Base-by-base conservation (phyloP, 2,113 vertebrate species). In the Hypomesus transpacificus region DNA sequence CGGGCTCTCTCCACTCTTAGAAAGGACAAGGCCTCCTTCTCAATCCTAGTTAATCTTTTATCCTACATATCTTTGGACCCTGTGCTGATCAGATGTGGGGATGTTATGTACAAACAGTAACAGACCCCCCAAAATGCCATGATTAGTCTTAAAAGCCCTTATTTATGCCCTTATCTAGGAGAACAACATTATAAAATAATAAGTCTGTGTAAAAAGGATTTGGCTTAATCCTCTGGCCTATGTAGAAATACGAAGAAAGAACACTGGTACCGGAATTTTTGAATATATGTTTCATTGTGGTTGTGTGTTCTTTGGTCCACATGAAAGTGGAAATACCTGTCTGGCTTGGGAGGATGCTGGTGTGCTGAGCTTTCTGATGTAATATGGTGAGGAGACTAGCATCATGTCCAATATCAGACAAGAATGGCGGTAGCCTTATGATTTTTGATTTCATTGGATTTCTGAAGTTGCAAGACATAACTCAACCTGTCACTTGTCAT, bases 231-330 rank as follows among this genome's bases (percentile, higher is more conserved):
- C 58, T 73, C 64, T 68, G 56, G 77, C 76, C 68, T 71, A 18
- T 56, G 50, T 20, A 20, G 56, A 62, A n/a, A 13, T 71, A 73
- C 31, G 64, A 14, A 52, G 3, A 17, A 69, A 18, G 16, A 14
- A 53, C 66, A 66, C 21, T 71, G 68, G 17, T 77, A 75, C 66
- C 52, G 80, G 70, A 78, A 84, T 77, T 74, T 80, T 81, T 74
- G 26, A 81, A 72, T 71, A 4, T 54, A 21, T 31, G 53, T 21
- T 22, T 66, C 65, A 14, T 51, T 62, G 60, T 83, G 53, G 71
- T 77, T 62, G 3, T 18, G 21, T 70, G 24, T 22, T 70, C 50
- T 82, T 60, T 69, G 6, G 56, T 22, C 51, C n/a, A 50, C 68
- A 66, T 73, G n/a, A 4, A 71, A 56, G 62, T 63, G 56, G 66